Percentiles rank a stretch among this genome's conserved stretches.
Conservation (phyloP, 2,113 vertebrate species). For the Chionis minor region DNA sequence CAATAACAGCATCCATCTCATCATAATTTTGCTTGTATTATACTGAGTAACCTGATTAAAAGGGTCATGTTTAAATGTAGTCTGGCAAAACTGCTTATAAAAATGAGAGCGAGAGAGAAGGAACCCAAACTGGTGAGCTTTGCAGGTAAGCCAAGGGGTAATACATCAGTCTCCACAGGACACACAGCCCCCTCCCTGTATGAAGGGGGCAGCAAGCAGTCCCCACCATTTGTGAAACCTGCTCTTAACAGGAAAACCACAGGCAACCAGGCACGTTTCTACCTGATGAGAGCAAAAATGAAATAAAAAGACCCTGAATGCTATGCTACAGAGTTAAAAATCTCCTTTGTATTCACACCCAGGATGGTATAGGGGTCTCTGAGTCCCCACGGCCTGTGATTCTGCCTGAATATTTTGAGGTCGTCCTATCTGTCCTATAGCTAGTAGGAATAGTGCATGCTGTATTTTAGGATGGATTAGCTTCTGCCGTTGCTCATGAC, state of each 20-base stretch:
- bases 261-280: background rate
- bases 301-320: background rate
- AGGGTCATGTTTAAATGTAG: background rate
- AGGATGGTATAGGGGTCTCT: background rate
- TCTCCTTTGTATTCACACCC: background rate
- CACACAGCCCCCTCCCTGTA: fast-evolving
- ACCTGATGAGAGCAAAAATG: background rate
- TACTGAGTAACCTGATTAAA: constrained; percentile 11
- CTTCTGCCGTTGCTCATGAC: background rate
- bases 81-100: background rate
- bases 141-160: background rate
- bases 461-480: background rate
- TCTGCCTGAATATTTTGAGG: background rate
- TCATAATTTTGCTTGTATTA: background rate
- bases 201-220: background rate
- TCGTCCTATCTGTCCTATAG: background rate
- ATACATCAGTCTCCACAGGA: background rate
- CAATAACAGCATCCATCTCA: background rate
- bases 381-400: background rate
- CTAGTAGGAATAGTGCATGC: background rate
- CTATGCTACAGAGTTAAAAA: background rate
- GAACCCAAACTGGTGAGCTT: background rate
- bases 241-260: background rate
- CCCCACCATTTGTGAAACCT: background rate
- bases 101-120: background rate